Percentiles rank a stretch among this genome's conserved stretches.
phyloP scores from a whole-genome alignment of 2,113 vertebrate species.

The Pristiophorus japonicus region DNA sequence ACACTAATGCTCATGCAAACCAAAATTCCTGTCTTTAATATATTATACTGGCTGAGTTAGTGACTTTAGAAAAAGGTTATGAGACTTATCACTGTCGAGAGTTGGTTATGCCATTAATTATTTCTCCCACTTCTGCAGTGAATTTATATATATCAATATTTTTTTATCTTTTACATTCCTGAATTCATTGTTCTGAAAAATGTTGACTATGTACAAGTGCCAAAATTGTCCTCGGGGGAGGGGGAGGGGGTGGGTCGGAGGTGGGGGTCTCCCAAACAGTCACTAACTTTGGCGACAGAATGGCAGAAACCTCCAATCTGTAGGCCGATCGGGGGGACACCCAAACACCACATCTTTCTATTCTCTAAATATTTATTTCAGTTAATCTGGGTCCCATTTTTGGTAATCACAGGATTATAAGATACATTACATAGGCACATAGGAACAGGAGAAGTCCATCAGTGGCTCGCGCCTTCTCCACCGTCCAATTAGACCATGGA shows the following conservation, averaged over 20 bases:
- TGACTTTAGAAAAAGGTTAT: neutral
- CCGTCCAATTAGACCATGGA: neutral
- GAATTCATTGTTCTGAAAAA: neutral
- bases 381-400: neutral
- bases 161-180: conserved; percentile 10
- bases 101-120: neutral
- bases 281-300: neutral
- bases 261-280: no score
- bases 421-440: neutral
- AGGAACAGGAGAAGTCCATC: neutral
- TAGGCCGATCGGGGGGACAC: neutral
- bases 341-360: neutral
- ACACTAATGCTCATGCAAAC: neutral
- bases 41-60: neutral
- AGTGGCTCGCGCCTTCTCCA: neutral
- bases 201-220: neutral
- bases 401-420: neutral
- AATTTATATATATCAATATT: neutral
- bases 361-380: neutral
- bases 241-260: no score
- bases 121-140: neutral
- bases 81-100: neutral
- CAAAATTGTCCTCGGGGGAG: neutral
- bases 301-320: neutral
- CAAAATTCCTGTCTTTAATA: neutral